Base-by-base conservation (phyloP, 2,113 vertebrate species). In the Vulpes ferrilata region DNA sequence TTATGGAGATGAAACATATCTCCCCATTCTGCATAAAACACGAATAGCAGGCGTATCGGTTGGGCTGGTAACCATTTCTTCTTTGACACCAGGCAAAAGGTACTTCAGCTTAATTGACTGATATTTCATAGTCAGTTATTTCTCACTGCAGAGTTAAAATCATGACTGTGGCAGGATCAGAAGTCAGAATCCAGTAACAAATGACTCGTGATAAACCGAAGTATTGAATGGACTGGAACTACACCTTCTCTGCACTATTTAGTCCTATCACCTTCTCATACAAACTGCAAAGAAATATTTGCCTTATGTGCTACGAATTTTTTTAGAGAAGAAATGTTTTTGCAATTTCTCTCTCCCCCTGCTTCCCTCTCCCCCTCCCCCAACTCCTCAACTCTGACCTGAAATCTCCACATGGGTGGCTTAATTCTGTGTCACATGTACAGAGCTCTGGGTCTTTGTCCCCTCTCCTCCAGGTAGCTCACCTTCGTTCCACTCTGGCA, bases 161-260 rank as follows among this genome's bases (percentile, higher is more conserved):
- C n/a, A 32, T 17, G 15, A 82, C 53, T 91, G 9, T 30, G 27
- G n/a, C 27, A 51, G 23, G 55, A 94, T 73, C 65, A 96, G 48
- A 90, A 59, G 23, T 93, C 92, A 82, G n/a, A 92, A 88, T 82
- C 27, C 22, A 85, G 81, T 30, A 91, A 62, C 91, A 92, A 90
- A 85, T 48, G 25, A 25, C 19, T 74, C 30, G 48, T 83, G 43
- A 79, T 60, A 57, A 76, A 79, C 88, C 15, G 48, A 92, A 84
- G 38, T 30, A 81, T 69, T 22, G 73, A 73, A 51, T 65, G 5
- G 3, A 87, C 59, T 80, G 11, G 51, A 82, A 94, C 73, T 60
- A n/a, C 15, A 90, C 25, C 0, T 55, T 79, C 53, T 64, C 73
- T 88, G 30, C 3, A 55, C 13, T 64, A 19, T 13, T 96, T 62